Conservation (phyloP, 1,140 invertebrate species). For the Heliconius congener region DNA sequence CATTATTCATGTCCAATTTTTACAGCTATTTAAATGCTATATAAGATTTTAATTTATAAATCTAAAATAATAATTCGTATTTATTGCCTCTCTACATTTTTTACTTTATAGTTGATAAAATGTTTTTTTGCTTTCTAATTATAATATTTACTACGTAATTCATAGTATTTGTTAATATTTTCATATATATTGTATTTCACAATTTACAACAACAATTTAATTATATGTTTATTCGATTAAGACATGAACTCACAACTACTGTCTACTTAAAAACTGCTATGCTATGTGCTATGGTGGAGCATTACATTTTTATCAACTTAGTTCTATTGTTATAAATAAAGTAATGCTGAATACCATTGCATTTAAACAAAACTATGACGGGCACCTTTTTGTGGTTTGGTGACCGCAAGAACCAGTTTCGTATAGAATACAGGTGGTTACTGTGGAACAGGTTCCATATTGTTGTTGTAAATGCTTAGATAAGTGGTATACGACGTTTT, state of each 20-base stretch:
- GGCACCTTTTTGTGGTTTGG: slow-evolving; percentile 55
- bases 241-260: not conserved
- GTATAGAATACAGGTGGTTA: slow-evolving; percentile 63
- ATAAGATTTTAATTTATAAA: too few species aligned
- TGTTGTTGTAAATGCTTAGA: slow-evolving; percentile 57
- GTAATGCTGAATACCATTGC: slow-evolving; percentile 26
- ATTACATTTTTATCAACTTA: not conserved
- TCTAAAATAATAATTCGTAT: too few species aligned
- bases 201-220: too few species aligned
- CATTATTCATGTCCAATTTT: too few species aligned
- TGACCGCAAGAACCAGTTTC: slow-evolving; percentile 63
- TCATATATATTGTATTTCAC: too few species aligned
- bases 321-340: slow-evolving; percentile 19
- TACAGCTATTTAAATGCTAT: too few species aligned
- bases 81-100: too few species aligned
- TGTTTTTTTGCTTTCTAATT: too few species aligned
- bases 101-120: too few species aligned
- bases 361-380: slow-evolving; percentile 52
- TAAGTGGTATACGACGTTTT: slow-evolving; percentile 47
- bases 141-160: too few species aligned
- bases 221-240: not conserved
- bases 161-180: too few species aligned
- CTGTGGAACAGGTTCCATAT: slow-evolving; percentile 62
- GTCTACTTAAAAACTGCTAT: not conserved
- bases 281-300: not conserved